Evolutionary conservation across 2,113 vertebrate species (phyloP), one percentile per base, ranked within the genome.

Genomic region (Pogonocichla stellata): DNA sequence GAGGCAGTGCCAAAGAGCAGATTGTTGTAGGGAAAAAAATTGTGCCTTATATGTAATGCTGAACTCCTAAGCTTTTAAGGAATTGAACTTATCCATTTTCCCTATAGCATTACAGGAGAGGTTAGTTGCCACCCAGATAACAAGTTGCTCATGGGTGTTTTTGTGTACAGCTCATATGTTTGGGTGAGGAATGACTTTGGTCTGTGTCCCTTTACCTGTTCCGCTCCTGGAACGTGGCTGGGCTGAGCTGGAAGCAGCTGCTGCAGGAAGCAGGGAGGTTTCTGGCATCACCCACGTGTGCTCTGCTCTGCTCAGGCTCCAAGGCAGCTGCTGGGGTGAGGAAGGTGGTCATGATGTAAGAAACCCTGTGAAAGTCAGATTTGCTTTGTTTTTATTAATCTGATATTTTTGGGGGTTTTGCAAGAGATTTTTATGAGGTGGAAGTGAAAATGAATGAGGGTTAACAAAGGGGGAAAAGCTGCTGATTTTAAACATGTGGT

Each of bases 1-100:
- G 97, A 95, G 96, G 88, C 96, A 86, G 88, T 87, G 97, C 98
- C 97, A 98, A 90, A 97, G 96, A 97, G 97, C 97, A 98, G 97
- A 98, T 96, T 96, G 97, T 97, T 95, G 80, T 96, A 97, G 94
- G 90, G 85, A 86, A 97, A 92, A 93, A 95, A 95, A 73, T 91
- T 94, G 94, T 97, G 97, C 96, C 97, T 97, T 97, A 12, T 72
- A 92, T 77, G 93, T 95, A 47, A 29, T 70, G 73, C 88, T 94
- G 96, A 96, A 95, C 86, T 90, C 84, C 34, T 47, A n/a, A 92
- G 92, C 84, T 96, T 90, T 83, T 91, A 61, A 77, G 64, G 70
- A 95, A 90, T 74, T 56, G 54, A 67, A 58, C 75, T 69, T 42
- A 38, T 64, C 53, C 18, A 0, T 91, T 93, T 88, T 72, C 58